A percentile compares a stretch with the other conserved stretches of the same genome.
Conservation (phyloP, 2,113 vertebrate genomes). For the Dryoscopus gambensis region DNA sequence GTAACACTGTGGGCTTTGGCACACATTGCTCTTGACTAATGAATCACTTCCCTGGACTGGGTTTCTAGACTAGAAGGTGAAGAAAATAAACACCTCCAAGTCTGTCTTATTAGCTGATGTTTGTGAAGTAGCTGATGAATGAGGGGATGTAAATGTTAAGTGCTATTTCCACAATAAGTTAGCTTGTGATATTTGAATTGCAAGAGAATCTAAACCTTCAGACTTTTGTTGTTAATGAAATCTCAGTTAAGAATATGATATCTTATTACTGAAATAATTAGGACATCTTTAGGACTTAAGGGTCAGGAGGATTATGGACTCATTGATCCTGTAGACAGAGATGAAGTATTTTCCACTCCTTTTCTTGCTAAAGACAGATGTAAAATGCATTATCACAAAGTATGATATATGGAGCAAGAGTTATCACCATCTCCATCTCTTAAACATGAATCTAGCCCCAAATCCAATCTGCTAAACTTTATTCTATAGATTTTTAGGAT, state of each 20-base stretch:
- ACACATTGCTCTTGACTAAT: background rate
- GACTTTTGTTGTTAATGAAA: background rate
- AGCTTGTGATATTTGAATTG: background rate
- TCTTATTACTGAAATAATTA: background rate
- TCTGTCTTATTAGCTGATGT: background rate
- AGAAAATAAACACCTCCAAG: background rate
- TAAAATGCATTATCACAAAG: background rate
- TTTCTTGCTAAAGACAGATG: background rate
- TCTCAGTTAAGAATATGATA: background rate
- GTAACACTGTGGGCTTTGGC: background rate
- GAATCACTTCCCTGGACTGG: background rate
- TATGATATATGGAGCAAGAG: background rate
- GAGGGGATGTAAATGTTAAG: background rate
- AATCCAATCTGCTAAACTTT: background rate
- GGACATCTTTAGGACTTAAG: background rate
- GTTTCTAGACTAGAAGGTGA: background rate
- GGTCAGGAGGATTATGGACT: background rate
- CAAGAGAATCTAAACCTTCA: background rate
- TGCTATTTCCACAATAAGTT: background rate
- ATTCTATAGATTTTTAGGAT: background rate
- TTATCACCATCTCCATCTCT: background rate
- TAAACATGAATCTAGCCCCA: background rate
- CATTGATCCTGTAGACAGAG: background rate
- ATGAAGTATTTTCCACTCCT: background rate
- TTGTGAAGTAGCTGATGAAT: background rate